Percentiles rank a stretch among this genome's conserved stretches.
These are phyloP conservation scores for Protodeltote pygarga DNA, from an alignment of 2,888 invertebrate species.

Conservation along the genomic window DNA sequence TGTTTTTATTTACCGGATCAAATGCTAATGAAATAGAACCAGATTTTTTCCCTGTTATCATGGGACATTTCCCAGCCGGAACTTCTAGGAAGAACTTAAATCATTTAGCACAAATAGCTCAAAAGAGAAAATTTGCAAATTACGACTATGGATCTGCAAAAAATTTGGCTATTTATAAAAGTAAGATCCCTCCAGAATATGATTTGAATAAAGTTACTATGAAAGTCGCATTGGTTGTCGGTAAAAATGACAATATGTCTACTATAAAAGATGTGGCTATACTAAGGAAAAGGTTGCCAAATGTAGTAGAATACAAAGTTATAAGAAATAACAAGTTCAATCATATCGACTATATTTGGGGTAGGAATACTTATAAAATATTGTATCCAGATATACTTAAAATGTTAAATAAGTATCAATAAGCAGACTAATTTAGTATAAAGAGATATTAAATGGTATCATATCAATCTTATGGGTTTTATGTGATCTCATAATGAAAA, in stretches of 20 bases:
- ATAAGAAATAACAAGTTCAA: constrained; percentile 44
- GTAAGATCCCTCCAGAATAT: constrained; percentile 55
- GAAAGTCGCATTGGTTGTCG: constrained; percentile 52
- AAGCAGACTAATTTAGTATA: constrained; percentile 2
- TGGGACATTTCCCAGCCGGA: constrained; percentile 59
- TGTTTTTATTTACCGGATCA: constrained; percentile 46
- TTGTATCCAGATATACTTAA: constrained; percentile 43
- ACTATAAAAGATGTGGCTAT: constrained; percentile 51
- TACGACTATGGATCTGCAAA: constrained; percentile 58
- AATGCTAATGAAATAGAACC: constrained; percentile 51
- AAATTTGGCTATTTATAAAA: constrained; percentile 55
- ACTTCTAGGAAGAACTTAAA: constrained; percentile 58
- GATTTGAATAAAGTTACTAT: constrained; percentile 58
- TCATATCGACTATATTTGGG: constrained; percentile 65
- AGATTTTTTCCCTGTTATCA: constrained; percentile 42
- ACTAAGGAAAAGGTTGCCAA: constrained; percentile 50
- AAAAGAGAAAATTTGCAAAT: constrained; percentile 47
- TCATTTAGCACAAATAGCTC: constrained; percentile 58
- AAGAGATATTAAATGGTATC: too few relatives aligned
- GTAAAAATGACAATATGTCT: constrained; percentile 57
- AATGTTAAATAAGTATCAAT: constrained; percentile 39
- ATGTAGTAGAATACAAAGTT: constrained; percentile 46
- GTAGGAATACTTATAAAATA: constrained; percentile 35
- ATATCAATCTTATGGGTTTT: too few relatives aligned
- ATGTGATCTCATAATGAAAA: too few relatives aligned